These are phyloP conservation scores for Halcyon senegalensis DNA, from an alignment of 2,113 vertebrate genomes.

Conservation along the genomic window DNA sequence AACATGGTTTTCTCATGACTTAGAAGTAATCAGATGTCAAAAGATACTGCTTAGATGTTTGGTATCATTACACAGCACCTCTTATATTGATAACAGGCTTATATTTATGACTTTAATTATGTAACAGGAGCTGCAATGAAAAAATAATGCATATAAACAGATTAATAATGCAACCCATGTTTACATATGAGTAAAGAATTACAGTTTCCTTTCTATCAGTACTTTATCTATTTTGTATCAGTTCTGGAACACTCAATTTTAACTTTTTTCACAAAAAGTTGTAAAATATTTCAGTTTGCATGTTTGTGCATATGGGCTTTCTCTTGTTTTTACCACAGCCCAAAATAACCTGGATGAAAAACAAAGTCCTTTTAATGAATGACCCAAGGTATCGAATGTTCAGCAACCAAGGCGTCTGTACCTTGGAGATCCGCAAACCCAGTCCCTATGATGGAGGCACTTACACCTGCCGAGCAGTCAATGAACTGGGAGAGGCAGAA, in stretches of 20 bases:
- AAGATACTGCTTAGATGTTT: not conserved
- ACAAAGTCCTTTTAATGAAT: constrained; percentile 89
- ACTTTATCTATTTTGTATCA: not conserved
- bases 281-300: not conserved
- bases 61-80: not conserved
- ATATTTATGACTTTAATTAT: not conserved
- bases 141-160: not conserved
- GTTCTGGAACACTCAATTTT: not conserved
- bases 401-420: constrained; percentile 95
- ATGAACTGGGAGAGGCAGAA: constrained; percentile 89
- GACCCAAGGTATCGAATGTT: constrained; percentile 97
- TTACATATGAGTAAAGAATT: not conserved
- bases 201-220: not conserved
- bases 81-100: not conserved
- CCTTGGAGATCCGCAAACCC: constrained; percentile 95
- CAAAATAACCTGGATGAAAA: constrained; percentile 98
- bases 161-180: not conserved
- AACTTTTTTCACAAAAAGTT: not conserved
- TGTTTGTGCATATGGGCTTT: not conserved
- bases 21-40: not conserved
- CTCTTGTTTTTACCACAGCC: constrained; percentile 76
- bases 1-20: not conserved
- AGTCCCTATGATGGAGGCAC: constrained; percentile 93
- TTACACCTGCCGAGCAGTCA: constrained; percentile 91
- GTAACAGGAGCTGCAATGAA: not conserved